Evolutionary conservation across 2,888 invertebrate genomes (phyloP), one percentile per base, ranked within the genome.

Genomic region (Yponomeuta sedellus): DNA sequence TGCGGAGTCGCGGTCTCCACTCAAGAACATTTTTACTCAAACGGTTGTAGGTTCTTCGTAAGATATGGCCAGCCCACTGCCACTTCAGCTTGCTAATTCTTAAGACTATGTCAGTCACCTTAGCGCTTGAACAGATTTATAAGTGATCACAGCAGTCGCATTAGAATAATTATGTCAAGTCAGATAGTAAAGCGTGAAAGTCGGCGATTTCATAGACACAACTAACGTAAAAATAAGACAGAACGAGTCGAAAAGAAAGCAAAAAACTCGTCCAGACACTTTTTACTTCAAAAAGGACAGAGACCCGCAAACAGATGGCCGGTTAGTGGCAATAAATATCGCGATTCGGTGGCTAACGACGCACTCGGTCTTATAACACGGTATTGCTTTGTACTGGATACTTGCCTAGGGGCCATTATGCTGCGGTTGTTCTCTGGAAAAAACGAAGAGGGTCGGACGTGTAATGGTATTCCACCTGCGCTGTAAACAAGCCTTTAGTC

Each of bases 311-410:
- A 52, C 44, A 52, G 44, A 52, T 52, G 44, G 44, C 16, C 44
- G 44, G 44, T 52, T 52, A 52, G 44, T 16, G 44, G 44, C 44
- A 52, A 52, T 52, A 52, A 52, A 52, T 52, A 52, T 52, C 44
- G 44, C 44, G 44, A 52, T 52, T 52, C 44, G 44, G 44, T 52
- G 8, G 44, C 44, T 52, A 52, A 52, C 44, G 44, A 52, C 44
- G 44, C 44, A 52, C 44, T 52, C 44, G 44, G 16, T 52, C 44
- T 52, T 52, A 52, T 16, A 16, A 52, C 44, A 52, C 44, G 44
- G 44, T 52, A 52, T 52, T 52, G 44, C 44, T 52, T 52, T 52
- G 16, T 52, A 52, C 44, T 12, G 44, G 44, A 52, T 16, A 52
- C 44, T 52, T 52, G 44, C 44, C 44, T 52, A 52, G 44, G 16